Base-by-base conservation (phyloP, 2,113 vertebrate species). In the Cyanoramphus novaezelandiae region DNA sequence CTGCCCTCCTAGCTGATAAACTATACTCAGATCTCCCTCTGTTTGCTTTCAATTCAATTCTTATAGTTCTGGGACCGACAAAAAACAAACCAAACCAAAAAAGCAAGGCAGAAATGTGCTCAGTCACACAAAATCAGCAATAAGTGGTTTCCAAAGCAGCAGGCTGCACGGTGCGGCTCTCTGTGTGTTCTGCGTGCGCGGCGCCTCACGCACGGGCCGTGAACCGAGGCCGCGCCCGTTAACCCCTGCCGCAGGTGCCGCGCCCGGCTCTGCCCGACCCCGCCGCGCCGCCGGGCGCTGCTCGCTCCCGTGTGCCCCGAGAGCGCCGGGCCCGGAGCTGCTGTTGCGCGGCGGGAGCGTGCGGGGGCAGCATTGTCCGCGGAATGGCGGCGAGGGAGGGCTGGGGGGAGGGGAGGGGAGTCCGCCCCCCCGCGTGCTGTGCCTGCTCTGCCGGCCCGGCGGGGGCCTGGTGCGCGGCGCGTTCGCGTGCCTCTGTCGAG, bases 281-380 rank as follows among this genome's bases (percentile, higher is more conserved):
- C 41, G 4, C 35, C 6, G 70, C 47, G 50, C 28, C 8, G 1
- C 17, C 3, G 14, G 3, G 4, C 3, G 53, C 53, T 1, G 53
- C 29, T 57, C 11, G 11, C 53, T 57, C 7, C 53, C 24, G 8
- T 14, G 7, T 14, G 59, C 37, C 60, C 7, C 17, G 21, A 3
- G 15, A 31, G 11, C 9, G 2, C 27, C 6, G 11, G 9, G 4
- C 43, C 17, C 13, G 19, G 65, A 9, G 57, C 7, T 35, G 87
- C 87, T 23, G 70, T 93, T 52, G n/a, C 91, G 75, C 70, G 47
- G 70, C 53, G 70, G 17, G 7, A 4, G 33, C 88, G 92, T 15
- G 81, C 13, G 96, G 91, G 90, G 96, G 96, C 96, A 93, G 95
- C 91, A 97, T 97, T 96, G 95, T 86, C 97, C 91, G 67, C 81